These are phyloP conservation scores for Kradibia gibbosae DNA, from an alignment of 1,140 invertebrate genomes.

Conservation along the genomic window DNA sequence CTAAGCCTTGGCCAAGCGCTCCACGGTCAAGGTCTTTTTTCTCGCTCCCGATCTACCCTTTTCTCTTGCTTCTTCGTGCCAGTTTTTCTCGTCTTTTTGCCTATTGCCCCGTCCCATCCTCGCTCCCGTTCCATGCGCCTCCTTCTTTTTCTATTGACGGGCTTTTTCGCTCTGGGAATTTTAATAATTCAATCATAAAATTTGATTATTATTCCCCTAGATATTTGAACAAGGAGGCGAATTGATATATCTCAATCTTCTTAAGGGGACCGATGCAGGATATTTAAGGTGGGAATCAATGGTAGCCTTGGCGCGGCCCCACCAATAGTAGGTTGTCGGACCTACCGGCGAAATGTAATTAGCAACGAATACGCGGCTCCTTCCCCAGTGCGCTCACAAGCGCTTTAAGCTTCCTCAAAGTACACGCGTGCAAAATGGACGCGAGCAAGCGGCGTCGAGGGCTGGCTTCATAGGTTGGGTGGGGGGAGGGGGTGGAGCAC, in stretches of 20 bases:
- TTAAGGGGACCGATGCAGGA: too few species aligned
- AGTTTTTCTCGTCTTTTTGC: slow-evolving; percentile 1
- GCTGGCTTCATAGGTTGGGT: background rate
- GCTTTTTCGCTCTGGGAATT: slow-evolving; percentile 5
- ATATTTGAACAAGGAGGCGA: background rate
- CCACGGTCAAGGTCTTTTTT: slow-evolving; percentile 63
- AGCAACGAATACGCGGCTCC: too few species aligned
- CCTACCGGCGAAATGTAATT: too few species aligned
- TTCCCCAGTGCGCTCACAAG: too few species aligned
- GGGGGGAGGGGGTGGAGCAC: background rate
- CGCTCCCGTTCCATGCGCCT: background rate
- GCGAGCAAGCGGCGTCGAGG: too few species aligned
- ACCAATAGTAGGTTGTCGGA: background rate
- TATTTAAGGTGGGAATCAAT: background rate
- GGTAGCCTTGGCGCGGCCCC: background rate
- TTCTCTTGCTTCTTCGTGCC: slow-evolving; percentile 21
- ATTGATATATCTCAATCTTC: background rate
- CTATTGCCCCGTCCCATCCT: background rate
- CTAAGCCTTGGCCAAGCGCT: background rate
- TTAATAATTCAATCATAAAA: slow-evolving; percentile 10
- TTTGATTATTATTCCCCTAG: background rate
- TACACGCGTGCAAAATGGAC: too few species aligned
- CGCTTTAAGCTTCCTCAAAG: too few species aligned
- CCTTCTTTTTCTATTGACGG: background rate
- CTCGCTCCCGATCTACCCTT: slow-evolving; percentile 36